Evolutionary conservation across 2,888 invertebrate species (phyloP), one percentile per base, ranked within the genome.

Genomic region (Apodemia hepburni): DNA sequence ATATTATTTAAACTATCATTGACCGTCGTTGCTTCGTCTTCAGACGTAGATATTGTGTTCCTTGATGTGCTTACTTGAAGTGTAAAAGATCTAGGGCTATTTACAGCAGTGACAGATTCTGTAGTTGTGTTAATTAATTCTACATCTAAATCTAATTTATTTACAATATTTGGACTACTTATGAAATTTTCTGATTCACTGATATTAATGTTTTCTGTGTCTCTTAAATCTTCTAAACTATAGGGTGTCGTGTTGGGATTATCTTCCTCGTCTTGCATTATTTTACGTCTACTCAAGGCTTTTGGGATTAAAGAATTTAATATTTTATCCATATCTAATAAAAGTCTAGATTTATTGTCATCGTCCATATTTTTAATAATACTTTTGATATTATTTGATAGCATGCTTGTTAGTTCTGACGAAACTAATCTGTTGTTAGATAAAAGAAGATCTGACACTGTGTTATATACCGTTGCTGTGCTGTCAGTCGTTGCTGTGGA

Each of bases 361-460:
- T 84, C 84, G 72, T 91, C 88, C 87, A 90, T 86, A 73, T 83
- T 85, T 77, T 82, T 74, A 63, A 91, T 82, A 71, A 91, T 88
- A 79, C 77, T 79, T 77, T 75, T 82, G 73, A 91, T 91, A 72
- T 87, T 88, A 85, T 84, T 88, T 71, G 90, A 81, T 70, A 91
- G 82, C 90, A 90, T 91, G 90, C 90, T 90, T 80, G 91, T 91
- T 91, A 91, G 85, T 87, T 87, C 89, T 67, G 86, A 84, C 66
- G 91, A 91, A 61, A 91, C 84, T 82, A 90, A 75, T 75, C 85
- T 84, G 70, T 88, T 91, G 80, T 86, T 87, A 70, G 85, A 80
- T 73, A 89, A 77, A 76, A 90, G 82, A 75, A 90, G 82, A 84
- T 90, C 89, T 76, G 90, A 89, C 70, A 88, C 85, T 78, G 85